Conservation (phyloP, 2,888 invertebrate genomes). For the Periphyllus acericola region DNA sequence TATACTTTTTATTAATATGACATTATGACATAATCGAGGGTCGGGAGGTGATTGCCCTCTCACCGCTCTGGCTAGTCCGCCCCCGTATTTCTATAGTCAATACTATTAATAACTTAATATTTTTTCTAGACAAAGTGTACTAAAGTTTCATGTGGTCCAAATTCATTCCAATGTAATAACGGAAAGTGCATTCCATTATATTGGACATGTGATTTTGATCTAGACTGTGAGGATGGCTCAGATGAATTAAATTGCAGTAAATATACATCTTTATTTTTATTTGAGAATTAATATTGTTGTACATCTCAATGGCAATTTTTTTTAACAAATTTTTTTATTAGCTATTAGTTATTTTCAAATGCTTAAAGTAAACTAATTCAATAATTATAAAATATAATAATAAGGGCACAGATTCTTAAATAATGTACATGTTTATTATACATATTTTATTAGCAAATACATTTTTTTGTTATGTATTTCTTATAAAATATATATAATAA, state of each 20-base stretch:
- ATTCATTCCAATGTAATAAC: slow-evolving; percentile 73
- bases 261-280: slow-evolving; percentile 60
- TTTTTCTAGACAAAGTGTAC: slow-evolving; percentile 46
- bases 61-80: too few relatives aligned
- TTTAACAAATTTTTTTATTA: background rate
- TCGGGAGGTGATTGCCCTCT: too few relatives aligned
- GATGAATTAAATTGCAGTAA: slow-evolving; percentile 73
- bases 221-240: slow-evolving; percentile 73
- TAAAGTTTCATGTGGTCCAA: slow-evolving; percentile 70
- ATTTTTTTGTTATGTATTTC: too few relatives aligned
- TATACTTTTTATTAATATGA: too few relatives aligned
- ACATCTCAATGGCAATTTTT: background rate
- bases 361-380: background rate
- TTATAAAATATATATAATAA: too few relatives aligned
- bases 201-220: slow-evolving; percentile 74
- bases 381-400: too few relatives aligned
- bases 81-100: too few relatives aligned
- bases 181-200: slow-evolving; percentile 74
- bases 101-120: background rate
- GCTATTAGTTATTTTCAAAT: background rate
- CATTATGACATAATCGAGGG: too few relatives aligned
- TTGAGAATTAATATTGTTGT: background rate
- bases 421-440: too few relatives aligned
- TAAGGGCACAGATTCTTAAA: too few relatives aligned
- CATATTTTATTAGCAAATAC: too few relatives aligned